Percentiles rank a stretch among this genome's conserved stretches.
phyloP scores from a whole-genome alignment of 2,888 invertebrate genomes.

The Cylloceria caligata region DNA sequence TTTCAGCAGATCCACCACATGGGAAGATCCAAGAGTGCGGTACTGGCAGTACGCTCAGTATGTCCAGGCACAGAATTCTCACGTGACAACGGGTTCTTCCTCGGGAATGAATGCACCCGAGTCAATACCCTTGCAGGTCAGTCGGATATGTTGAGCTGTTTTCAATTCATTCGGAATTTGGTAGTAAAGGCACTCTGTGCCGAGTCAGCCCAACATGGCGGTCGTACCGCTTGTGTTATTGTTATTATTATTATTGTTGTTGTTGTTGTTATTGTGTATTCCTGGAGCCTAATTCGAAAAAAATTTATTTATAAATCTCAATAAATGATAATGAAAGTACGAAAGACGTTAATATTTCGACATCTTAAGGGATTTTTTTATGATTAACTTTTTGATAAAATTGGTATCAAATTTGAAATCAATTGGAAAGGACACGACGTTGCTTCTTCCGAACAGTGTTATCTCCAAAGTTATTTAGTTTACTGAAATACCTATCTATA shows the following conservation, averaged over 20 bases:
- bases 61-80: slow-evolving; percentile 80
- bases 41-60: slow-evolving; percentile 85
- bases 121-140: slow-evolving; percentile 88
- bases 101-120: slow-evolving; percentile 85
- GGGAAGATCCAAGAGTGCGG: slow-evolving; percentile 91
- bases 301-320: too few species aligned
- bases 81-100: slow-evolving; percentile 83
- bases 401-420: too few species aligned
- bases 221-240: neutral
- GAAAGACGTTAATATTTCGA: too few species aligned
- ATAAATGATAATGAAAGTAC: too few species aligned
- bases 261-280: too few species aligned
- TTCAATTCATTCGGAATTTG: neutral
- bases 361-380: too few species aligned
- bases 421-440: too few species aligned
- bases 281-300: too few species aligned
- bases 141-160: slow-evolving; percentile 64
- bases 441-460: too few species aligned
- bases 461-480: too few species aligned
- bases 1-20: slow-evolving; percentile 90
- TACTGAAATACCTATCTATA: too few species aligned
- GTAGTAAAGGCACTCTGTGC: neutral
- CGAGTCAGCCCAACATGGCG: neutral
- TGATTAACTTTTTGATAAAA: too few species aligned
- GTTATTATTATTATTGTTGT: neutral